phyloP scores from a whole-genome alignment of 2,888 invertebrate genomes.

The Ochropleura plecta region DNA sequence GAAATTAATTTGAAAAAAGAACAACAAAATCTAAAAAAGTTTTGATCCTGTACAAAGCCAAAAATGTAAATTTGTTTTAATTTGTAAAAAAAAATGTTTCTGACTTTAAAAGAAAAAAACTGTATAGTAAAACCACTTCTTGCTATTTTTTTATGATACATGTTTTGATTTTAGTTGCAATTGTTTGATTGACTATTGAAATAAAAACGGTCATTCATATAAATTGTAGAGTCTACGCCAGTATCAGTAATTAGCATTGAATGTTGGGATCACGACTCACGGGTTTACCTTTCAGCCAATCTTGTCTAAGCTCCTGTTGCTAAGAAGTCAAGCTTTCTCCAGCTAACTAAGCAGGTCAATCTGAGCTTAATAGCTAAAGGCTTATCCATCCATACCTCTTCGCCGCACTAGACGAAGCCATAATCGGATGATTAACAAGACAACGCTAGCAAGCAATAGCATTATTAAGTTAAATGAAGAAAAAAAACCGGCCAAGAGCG shows the following conservation, averaged over 20 bases:
- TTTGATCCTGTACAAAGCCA: no score
- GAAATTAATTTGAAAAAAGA: no score
- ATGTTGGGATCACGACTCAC: conserved; percentile 20
- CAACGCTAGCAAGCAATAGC: conserved; percentile 10
- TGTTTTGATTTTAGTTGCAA: not conserved
- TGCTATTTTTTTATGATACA: not conserved
- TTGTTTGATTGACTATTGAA: not conserved
- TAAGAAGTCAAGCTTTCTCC: conserved; percentile 24
- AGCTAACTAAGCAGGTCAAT: conserved; percentile 15
- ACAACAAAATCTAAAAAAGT: no score
- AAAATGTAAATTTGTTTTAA: not conserved
- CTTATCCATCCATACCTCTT: not conserved
- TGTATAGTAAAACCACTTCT: not conserved
- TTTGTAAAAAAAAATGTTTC: not conserved
- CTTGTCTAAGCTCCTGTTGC: conserved; percentile 4
- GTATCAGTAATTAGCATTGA: conserved; percentile 7
- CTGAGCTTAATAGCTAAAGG: conserved; percentile 1
- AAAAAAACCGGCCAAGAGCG: no score
- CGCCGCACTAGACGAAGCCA: conserved; percentile 12
- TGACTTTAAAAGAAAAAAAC: not conserved
- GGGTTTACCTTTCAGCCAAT: conserved; percentile 11
- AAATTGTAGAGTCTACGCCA: not conserved
- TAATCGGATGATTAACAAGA: conserved; percentile 1
- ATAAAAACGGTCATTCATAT: not conserved
- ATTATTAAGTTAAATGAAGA: not conserved